phyloP scores from a whole-genome alignment of 2,888 invertebrate genomes.

The Stenolophus ochropezus region DNA sequence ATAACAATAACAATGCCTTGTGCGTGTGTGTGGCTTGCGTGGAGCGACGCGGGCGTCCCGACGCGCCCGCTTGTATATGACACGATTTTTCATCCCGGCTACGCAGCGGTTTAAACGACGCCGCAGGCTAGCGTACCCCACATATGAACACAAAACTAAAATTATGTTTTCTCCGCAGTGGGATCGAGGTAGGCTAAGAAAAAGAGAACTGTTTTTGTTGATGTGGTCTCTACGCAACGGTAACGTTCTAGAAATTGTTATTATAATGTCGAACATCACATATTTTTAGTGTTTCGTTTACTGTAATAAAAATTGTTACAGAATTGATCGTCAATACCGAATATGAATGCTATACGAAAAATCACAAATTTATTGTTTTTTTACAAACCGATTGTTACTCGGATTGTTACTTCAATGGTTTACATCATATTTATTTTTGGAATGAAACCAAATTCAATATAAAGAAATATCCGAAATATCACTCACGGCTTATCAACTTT shows the following conservation, averaged over 20 bases:
- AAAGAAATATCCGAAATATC: no score
- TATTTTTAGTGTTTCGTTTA: no score
- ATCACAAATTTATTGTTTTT: no score
- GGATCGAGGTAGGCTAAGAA: neutral
- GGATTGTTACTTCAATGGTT: no score
- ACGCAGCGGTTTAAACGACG: constrained; percentile 7
- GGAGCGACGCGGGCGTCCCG: neutral
- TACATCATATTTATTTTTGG: no score
- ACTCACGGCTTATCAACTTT: no score
- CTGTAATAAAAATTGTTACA: no score
- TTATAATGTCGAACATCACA: no score
- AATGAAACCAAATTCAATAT: no score
- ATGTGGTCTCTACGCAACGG: neutral
- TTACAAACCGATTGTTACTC: no score
- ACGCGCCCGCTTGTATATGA: constrained; percentile 20
- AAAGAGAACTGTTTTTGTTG: neutral
- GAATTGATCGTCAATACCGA: no score
- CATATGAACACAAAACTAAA: constrained; percentile 36
- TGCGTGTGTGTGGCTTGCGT: neutral
- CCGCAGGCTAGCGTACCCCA: constrained; percentile 1
- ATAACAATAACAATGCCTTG: constrained; percentile 28
- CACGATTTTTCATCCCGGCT: constrained; percentile 39
- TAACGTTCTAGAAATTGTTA: neutral
- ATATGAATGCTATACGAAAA: no score
- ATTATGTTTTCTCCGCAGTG: constrained; percentile 30